phyloP scores from a whole-genome alignment of 1,140 invertebrate genomes.

The Wiebesia pumilae region DNA sequence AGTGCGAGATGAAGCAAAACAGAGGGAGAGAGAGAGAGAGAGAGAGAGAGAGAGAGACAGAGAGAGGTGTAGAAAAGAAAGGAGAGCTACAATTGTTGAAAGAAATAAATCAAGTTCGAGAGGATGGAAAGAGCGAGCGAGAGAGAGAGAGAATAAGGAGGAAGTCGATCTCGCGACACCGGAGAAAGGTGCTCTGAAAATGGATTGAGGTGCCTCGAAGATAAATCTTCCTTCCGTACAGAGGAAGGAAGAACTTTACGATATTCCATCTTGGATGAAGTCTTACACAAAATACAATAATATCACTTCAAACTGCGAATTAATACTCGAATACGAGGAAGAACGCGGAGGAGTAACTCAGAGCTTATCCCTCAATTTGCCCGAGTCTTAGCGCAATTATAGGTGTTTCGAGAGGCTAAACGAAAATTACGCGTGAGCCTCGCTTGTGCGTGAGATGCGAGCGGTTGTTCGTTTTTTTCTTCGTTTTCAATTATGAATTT shows the following conservation, averaged over 20 bases:
- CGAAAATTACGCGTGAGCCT: background rate
- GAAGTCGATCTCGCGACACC: background rate
- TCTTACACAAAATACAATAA: background rate
- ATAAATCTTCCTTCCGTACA: background rate
- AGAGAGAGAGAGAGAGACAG: background rate
- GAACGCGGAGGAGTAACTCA: background rate
- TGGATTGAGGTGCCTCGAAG: background rate
- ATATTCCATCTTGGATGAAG: background rate
- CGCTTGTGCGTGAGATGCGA: background rate
- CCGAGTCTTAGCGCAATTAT: background rate
- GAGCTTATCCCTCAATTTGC: background rate
- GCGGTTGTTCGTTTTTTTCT: background rate
- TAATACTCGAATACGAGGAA: background rate
- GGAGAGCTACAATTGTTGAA: background rate
- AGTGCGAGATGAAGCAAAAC: background rate
- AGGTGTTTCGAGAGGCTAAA: background rate
- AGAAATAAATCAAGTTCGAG: background rate
- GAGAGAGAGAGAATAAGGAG: background rate
- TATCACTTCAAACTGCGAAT: background rate
- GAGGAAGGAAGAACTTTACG: background rate
- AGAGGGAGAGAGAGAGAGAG: background rate
- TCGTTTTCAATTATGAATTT: slow-evolving; percentile 44
- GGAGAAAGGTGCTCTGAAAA: background rate
- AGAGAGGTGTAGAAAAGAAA: no score
- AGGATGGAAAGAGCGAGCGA: background rate